phyloP scores from a whole-genome alignment of 2,113 vertebrate genomes.

The Actinemys pallida region DNA sequence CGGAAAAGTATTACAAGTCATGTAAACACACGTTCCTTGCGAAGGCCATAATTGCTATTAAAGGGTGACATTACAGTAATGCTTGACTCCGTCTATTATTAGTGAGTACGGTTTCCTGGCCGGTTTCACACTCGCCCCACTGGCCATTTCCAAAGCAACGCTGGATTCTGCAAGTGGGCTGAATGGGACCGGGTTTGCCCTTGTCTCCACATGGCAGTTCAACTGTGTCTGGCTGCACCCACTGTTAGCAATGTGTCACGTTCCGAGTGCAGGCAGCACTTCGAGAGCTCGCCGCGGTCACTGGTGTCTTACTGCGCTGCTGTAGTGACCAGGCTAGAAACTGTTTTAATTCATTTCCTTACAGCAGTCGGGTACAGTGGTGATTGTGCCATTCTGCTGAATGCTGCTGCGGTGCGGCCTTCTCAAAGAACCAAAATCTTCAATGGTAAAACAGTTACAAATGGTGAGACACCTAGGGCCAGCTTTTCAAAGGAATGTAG shows the following conservation, averaged over 20 bases:
- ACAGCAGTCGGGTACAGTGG: too few relatives aligned
- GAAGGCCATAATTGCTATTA: not conserved
- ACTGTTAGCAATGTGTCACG: too few relatives aligned
- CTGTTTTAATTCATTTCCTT: not conserved
- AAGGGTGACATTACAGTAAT: not conserved
- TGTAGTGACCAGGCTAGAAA: not conserved
- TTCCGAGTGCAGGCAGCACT: not conserved
- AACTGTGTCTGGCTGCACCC: not conserved
- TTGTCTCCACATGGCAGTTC: not conserved
- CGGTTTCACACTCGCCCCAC: fast-evolving
- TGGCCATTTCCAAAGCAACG: not conserved
- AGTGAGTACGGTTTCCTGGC: not conserved
- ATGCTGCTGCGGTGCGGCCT: too few relatives aligned
- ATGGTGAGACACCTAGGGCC: not conserved
- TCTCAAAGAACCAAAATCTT: not conserved
- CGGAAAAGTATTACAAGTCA: not conserved
- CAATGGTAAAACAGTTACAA: not conserved
- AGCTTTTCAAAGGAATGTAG: not conserved
- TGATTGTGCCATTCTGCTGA: too few relatives aligned
- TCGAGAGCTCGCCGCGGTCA: too few relatives aligned
- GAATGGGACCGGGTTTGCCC: too few relatives aligned
- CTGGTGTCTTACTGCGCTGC: too few relatives aligned
- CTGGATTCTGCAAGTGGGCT: not conserved
- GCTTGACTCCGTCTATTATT: too few relatives aligned
- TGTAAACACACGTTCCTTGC: not conserved